Percentiles rank a stretch among this genome's conserved stretches.
phyloP scores from a whole-genome alignment of 1,140 invertebrate genomes.

The Ips nitidus region DNA sequence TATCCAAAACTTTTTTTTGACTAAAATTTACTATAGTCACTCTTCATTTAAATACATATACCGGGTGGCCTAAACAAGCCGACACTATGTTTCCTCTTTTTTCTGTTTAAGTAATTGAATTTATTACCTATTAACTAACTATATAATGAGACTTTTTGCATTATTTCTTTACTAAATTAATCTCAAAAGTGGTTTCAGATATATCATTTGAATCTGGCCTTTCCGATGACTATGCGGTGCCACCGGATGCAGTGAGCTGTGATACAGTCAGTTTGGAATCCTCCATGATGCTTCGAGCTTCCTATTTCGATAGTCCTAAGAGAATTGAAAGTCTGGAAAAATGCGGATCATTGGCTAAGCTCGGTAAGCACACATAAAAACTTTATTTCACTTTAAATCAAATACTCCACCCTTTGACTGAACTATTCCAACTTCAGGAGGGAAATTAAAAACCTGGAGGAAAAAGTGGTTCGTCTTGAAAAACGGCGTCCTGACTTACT shows the following conservation, averaged over 20 bases:
- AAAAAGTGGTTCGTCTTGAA: slow-evolving; percentile 93
- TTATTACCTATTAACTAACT: too few relatives aligned
- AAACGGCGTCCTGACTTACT: slow-evolving; percentile 88
- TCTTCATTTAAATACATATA: too few relatives aligned
- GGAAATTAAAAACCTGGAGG: slow-evolving; percentile 94
- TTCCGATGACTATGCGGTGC: slow-evolving; percentile 94
- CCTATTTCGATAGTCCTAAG: slow-evolving; percentile 69
- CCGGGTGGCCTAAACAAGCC: too few relatives aligned
- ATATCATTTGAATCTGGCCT: slow-evolving; percentile 90
- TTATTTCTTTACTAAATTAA: too few relatives aligned
- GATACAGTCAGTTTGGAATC: slow-evolving; percentile 73
- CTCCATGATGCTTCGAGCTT: slow-evolving; percentile 65
- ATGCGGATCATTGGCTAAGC: slow-evolving; percentile 88
- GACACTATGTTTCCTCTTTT: too few relatives aligned
- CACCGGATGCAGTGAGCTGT: slow-evolving; percentile 86
- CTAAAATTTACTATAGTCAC: too few relatives aligned
- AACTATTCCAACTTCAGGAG: slow-evolving; percentile 54
- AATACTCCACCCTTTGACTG: too few relatives aligned
- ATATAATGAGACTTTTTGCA: too few relatives aligned
- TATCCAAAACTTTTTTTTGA: too few relatives aligned
- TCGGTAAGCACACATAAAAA: slow-evolving; percentile 55
- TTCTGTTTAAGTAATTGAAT: too few relatives aligned
- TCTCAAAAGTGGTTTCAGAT: slow-evolving; percentile 60
- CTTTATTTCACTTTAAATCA: too few relatives aligned
- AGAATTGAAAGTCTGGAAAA: slow-evolving; percentile 82